Base-by-base conservation (phyloP, 2,888 invertebrate species). In the Zaprionus bogoriensis region DNA sequence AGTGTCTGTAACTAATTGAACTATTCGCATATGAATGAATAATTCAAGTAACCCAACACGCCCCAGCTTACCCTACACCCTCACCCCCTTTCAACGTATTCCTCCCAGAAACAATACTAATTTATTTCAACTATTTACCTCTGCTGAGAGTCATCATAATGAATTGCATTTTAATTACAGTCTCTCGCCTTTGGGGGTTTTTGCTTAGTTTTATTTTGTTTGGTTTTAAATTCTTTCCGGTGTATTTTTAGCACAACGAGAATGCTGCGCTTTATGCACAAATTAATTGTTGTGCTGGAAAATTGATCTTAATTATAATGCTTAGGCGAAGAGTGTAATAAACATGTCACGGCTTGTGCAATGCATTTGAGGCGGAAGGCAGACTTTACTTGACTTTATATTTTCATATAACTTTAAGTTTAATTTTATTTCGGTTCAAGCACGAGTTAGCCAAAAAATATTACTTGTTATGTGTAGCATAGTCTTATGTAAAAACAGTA, bases 131-230 rank as follows among this genome's bases (percentile, higher is more conserved):
- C 53, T 57, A 62, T 67, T 67, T 55, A 46, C 27, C 44, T 12
- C 42, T 54, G 57, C 23, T 20, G 45, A 50, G 32, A 61, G 38
- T 65, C 45, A 64, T 62, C 60, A 47, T 60, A 61, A 61, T 76
- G 64, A 64, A 63, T 55, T 81, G 78, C 61, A 81, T 63, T 63
- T 75, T 71, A 84, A 77, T 80, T 77, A 65, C 42, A 59, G 64
- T 42, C 9, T n/a, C 38, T 32, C 41, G 41, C 28, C 61, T 54
- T 9, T 14, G 41, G 19, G n/a, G 4, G 19, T 59, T 47, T 58
- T 57, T 22, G n/a, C 22, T 30, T 7, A 14, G 25, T 46, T 50
- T 53, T 39, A 22, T 61, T 44, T 52, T 50, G 39, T 58, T 59
- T 58, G 50, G 27, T 42, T 48, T 64, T 46, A 58, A 12, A 64